Evolutionary conservation across 2,888 invertebrate species (phyloP).

Genomic region (Epirrita christyi): DNA sequence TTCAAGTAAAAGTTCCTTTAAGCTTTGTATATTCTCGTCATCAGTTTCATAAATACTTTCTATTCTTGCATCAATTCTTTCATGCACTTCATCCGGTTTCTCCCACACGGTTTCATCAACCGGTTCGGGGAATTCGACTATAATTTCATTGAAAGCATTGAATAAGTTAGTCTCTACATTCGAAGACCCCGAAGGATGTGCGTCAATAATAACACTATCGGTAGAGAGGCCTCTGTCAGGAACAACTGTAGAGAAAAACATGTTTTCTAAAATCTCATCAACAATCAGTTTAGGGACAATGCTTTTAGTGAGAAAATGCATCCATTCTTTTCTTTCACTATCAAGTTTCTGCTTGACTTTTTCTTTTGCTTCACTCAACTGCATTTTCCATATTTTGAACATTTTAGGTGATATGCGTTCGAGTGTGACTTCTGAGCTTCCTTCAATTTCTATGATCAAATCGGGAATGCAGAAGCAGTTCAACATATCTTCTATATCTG

Average conservation of each 20-base stretch:
- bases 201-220: slow-evolving; percentile 77
- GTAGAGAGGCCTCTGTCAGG: slow-evolving; percentile 38
- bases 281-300: slow-evolving; percentile 60
- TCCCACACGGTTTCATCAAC: slow-evolving; percentile 75
- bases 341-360: slow-evolving; percentile 51
- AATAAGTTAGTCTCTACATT: slow-evolving; percentile 67
- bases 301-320: slow-evolving; percentile 56
- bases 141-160: slow-evolving; percentile 62
- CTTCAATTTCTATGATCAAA: slow-evolving; percentile 79
- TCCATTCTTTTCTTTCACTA: slow-evolving; percentile 57
- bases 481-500: slow-evolving; percentile 82
- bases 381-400: slow-evolving; percentile 68
- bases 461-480: slow-evolving; percentile 83
- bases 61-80: slow-evolving; percentile 73
- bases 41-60: slow-evolving; percentile 73
- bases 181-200: slow-evolving; percentile 63
- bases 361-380: slow-evolving; percentile 64
- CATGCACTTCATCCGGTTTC: slow-evolving; percentile 71
- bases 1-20: slow-evolving; percentile 63
- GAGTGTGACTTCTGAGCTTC: slow-evolving; percentile 57
- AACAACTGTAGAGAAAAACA: slow-evolving; percentile 39
- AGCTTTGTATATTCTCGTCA: slow-evolving; percentile 65
- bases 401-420: slow-evolving; percentile 60
- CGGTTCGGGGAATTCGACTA: slow-evolving; percentile 78
- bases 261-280: slow-evolving; percentile 60